Evolutionary conservation across 1,140 invertebrate species (phyloP).

Genomic region (Vanessa atalanta): DNA sequence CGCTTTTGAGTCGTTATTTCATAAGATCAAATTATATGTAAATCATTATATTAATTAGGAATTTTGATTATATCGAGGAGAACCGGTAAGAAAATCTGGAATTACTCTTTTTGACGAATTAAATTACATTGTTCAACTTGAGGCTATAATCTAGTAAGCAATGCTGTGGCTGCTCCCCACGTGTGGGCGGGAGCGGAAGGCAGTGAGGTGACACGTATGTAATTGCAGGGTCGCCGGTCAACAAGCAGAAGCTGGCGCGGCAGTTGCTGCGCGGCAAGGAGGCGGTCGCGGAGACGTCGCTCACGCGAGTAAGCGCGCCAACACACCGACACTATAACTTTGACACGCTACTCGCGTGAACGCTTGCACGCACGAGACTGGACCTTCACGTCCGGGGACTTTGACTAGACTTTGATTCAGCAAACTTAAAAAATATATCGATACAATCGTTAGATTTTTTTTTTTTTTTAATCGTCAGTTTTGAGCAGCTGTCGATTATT

Average conservation of each 20-base stretch:
- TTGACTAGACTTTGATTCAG: not conserved
- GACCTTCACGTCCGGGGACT: slow-evolving; percentile 31
- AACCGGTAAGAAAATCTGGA: no score
- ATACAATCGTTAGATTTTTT: no score
- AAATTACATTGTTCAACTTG: not conserved
- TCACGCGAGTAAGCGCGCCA: slow-evolving; percentile 83
- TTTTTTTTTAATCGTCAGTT: not conserved
- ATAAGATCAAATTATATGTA: no score
- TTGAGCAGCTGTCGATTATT: not conserved
- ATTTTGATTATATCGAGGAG: no score
- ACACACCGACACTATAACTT: slow-evolving; percentile 61
- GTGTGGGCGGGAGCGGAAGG: no score
- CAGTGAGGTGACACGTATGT: not conserved
- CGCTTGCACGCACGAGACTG: slow-evolving; percentile 43
- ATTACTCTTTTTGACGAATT: no score
- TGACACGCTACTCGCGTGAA: slow-evolving; percentile 46
- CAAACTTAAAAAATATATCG: no score
- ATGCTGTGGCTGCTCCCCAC: no score
- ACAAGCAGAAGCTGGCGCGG: slow-evolving; percentile 88
- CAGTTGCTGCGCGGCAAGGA: slow-evolving; percentile 84
- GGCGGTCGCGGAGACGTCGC: slow-evolving; percentile 86
- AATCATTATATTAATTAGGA: no score
- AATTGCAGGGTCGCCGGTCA: slow-evolving; percentile 86
- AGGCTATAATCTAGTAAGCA: not conserved
- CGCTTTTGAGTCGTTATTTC: no score